Evolutionary conservation across 2,888 invertebrate genomes (phyloP), one percentile per base, ranked within the genome.

Genomic region (Scaptomyza caliginosa): DNA sequence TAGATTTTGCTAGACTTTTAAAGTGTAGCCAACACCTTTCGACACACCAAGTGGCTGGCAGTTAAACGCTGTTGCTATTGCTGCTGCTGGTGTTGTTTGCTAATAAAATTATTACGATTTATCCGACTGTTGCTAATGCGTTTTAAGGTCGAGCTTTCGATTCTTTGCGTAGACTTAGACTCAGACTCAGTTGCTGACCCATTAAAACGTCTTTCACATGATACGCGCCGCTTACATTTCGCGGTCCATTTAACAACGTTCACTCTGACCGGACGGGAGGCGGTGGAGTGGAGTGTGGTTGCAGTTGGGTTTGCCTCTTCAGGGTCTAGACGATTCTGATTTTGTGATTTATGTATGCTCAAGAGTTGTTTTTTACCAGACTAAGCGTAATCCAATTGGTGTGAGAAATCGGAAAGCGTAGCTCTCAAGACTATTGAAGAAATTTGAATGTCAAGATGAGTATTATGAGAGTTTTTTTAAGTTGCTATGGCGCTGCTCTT

Each of bases 61-160:
- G 67, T 66, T 62, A 55, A 52, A 30, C 54, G 45, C 3, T 32
- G 32, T 30, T 42, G 40, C 40, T 13, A 10, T 8, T 40, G 13
- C 10, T 11, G 43, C 7, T 26, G 26, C 17, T 17, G 32, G 43
- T 36, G 30, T 3, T 83, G 77, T 85, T 83, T 83, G 85, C 83
- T 73, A 77, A 85, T 83, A 83, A 83, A 83, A 83, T 83, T 83
- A 80, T 83, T 80, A 85, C 67, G 67, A 82, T 82, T 84, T 67
- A 77, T 62, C 70, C 78, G 60, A 62, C 58, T 62, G 68, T 67
- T 74, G 81, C 84, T 81, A 81, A 81, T 84, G 81, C 84, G 81
- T 82, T 84, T 79, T 78, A 84, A 82, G 85, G 82, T 84, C 79
- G 74, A 1, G 43, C 55, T 62, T 56, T 13, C 17, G 43, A 28